These are phyloP conservation scores for Protonibea diacanthus DNA, from an alignment of 2,797 vertebrate genomes.

Conservation along the genomic window DNA sequence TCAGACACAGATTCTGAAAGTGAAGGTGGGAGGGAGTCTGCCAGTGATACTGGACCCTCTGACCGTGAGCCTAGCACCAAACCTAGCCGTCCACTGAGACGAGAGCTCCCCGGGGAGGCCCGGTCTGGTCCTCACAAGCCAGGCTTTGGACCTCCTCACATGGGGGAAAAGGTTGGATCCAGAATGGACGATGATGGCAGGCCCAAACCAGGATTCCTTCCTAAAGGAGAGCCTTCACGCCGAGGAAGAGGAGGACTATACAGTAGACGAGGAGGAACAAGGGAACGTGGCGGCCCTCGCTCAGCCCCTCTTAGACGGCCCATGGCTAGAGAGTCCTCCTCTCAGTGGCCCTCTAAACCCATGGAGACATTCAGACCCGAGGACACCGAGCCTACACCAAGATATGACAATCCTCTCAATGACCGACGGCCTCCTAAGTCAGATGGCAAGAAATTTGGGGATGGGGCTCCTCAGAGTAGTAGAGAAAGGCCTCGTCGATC, in stretches of 20 bases:
- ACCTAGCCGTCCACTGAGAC: conserved; percentile 81
- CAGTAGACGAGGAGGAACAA: conserved; percentile 88
- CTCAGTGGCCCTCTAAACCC: conserved; percentile 88
- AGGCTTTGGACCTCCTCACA: conserved; percentile 78
- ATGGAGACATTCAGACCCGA: conserved; percentile 92
- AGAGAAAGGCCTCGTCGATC: conserved; percentile 93
- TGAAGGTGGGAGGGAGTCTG: conserved; percentile 93
- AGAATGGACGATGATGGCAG: conserved; percentile 91
- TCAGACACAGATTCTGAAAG: conserved; percentile 98
- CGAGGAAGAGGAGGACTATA: conserved; percentile 94
- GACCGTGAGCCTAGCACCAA: conserved; percentile 93
- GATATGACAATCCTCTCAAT: conserved; percentile 75
- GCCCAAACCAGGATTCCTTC: conserved; percentile 95
- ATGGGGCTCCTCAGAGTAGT: conserved; percentile 87
- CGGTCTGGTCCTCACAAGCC: conserved; percentile 75
- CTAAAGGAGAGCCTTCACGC: conserved; percentile 96
- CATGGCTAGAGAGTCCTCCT: conserved; percentile 86
- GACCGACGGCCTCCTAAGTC: conserved; percentile 89
- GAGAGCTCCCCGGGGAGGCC: conserved; percentile 80
- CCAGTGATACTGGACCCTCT: conserved; percentile 94
- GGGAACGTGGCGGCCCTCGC: conserved; percentile 91
- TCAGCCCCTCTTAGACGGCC: conserved; percentile 89
- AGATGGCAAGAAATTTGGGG: conserved; percentile 92
- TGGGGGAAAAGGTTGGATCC: conserved; percentile 73
- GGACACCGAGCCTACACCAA: conserved; percentile 85